Base-by-base conservation (phyloP, 2,797 vertebrate species). In the Rhodeus uyekii region DNA sequence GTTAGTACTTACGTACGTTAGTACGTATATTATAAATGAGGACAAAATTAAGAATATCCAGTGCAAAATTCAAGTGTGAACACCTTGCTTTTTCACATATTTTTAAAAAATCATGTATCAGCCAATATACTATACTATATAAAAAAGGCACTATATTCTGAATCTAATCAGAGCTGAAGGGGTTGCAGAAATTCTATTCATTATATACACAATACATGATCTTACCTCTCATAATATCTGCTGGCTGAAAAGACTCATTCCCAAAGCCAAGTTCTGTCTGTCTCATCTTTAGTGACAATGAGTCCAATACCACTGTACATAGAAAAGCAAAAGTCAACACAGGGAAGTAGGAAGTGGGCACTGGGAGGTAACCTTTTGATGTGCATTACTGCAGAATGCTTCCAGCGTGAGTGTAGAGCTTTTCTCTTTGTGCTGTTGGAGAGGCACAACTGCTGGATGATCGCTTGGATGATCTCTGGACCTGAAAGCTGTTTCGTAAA, bases 271-370 rank as follows among this genome's bases (percentile, higher is more conserved):
- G 24, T 50, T 44, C 60, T 53, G 39, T 19, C 24, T 13, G 42
- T 8, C 32, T 50, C n/a, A 65, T 61, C 44, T 76, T 29, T 38
- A 44, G 5, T 48, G 65, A 77, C 58, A 36, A 14, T 46, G 48
- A 12, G 1, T 39, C 27, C 53, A 50, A 42, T 42, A 4, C 18
- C 71, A n/a, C 38, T 44, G 55, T 29, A 61, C 8, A 42, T 24
- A 27, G 12, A 81, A 36, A 82, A 38, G 58, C 64, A 81, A 84
- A 81, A 58, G 74, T 77, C 74, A 81, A 53, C 48, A 27, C 27
- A 72, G 44, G 19, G 27, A 71, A 60, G n/a, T 29, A 75, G 19
- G n/a, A 39, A 64, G 27, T 61, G 46, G 19, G n/a, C 32, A 64
- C 22, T 61, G 46, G 73, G 34, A 58, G 36, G 63, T 32, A 55